phyloP scores from a whole-genome alignment of 2,888 invertebrate genomes.

The Oscheius onirici region DNA sequence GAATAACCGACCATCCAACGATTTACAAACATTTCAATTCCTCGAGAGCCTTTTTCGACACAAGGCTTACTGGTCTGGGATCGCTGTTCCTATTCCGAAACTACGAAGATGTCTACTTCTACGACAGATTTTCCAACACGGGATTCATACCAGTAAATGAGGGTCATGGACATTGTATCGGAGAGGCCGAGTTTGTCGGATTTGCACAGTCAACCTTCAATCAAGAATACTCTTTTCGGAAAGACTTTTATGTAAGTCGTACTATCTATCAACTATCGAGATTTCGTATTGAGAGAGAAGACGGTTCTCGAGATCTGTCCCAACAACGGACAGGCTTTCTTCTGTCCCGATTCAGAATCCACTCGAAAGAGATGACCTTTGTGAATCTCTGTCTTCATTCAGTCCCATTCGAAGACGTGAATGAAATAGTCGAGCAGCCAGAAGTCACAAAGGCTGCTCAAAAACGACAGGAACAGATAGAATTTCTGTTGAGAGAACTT shows the following conservation, averaged over 20 bases:
- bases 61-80: conserved; percentile 59
- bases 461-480: conserved; percentile 56
- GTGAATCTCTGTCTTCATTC: conserved; percentile 59
- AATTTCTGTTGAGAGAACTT: conserved; percentile 49
- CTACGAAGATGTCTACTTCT: conserved; percentile 47
- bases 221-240: conserved; percentile 44
- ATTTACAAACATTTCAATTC: conserved; percentile 50
- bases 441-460: conserved; percentile 55
- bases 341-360: conserved; percentile 54
- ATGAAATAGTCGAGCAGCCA: conserved; percentile 32
- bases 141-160: conserved; percentile 35
- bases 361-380: conserved; percentile 57
- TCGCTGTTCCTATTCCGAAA: conserved; percentile 57
- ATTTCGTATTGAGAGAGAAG: conserved; percentile 46
- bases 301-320: conserved; percentile 51
- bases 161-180: conserved; percentile 31
- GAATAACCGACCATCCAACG: conserved; percentile 52
- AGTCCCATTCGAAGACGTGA: conserved; percentile 54
- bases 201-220: conserved; percentile 58
- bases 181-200: conserved; percentile 51
- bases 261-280: not conserved
- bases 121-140: conserved; percentile 54
- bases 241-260: conserved; percentile 54
- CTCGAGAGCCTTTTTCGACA: conserved; percentile 57
- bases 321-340: conserved; percentile 59